A percentile compares a stretch with the other conserved stretches of the same genome.
These are phyloP conservation scores for Heliothis virescens DNA, from an alignment of 1,140 invertebrate species.

Conservation along the genomic window DNA sequence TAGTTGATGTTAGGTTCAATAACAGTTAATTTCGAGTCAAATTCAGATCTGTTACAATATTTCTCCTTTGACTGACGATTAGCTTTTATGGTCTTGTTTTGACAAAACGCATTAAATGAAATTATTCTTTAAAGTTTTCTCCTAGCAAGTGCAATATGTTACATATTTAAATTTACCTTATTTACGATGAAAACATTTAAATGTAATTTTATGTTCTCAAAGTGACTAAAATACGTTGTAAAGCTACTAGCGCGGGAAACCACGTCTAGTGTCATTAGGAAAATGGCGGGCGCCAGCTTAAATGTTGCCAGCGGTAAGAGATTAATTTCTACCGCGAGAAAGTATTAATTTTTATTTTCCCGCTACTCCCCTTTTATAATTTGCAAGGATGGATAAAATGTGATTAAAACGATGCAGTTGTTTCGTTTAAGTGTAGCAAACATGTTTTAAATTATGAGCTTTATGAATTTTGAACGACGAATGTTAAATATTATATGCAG, in stretches of 20 bases:
- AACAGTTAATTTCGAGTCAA: too few species aligned
- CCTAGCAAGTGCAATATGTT: too few species aligned
- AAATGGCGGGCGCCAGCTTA: constrained; percentile 68
- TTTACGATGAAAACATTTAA: constrained; percentile 27
- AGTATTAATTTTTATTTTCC: constrained; percentile 69
- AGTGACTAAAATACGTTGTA: constrained; percentile 65
- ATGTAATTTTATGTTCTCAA: constrained; percentile 63
- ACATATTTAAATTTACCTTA: neutral
- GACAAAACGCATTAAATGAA: neutral
- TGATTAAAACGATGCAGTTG: constrained; percentile 21
- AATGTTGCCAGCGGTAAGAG: constrained; percentile 72
- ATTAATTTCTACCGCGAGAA: constrained; percentile 69
- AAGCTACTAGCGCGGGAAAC: constrained; percentile 57
- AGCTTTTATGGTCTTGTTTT: neutral
- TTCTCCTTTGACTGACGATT: neutral
- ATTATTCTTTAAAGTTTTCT: too few species aligned
- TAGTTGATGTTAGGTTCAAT: too few species aligned
- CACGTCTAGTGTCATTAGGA: constrained; percentile 77
- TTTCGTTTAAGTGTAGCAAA: neutral
- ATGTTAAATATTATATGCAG: neutral
- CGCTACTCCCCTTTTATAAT: constrained; percentile 65
- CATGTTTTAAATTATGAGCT: neutral
- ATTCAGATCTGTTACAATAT: neutral
- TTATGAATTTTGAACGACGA: too few species aligned
- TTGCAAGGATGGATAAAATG: constrained; percentile 52